phyloP scores from a whole-genome alignment of 2,888 invertebrate species.

The Chirona hameri region DNA sequence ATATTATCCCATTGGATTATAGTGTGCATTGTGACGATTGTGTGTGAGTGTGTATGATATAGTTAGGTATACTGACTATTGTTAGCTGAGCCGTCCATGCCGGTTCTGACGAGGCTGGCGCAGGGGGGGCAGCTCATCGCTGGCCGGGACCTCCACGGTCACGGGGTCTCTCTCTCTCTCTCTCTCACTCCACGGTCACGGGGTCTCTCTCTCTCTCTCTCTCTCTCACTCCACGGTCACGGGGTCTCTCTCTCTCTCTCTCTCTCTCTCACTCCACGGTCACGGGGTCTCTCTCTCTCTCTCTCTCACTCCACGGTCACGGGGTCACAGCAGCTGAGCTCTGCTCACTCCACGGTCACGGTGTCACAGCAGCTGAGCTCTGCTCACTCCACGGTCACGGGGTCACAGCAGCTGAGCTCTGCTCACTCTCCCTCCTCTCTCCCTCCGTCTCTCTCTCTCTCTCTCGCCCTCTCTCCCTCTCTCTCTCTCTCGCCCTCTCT shows the following conservation, averaged over 20 bases:
- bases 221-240: too few species aligned
- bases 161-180: not conserved
- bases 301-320: constrained; percentile 3
- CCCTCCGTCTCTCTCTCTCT: not conserved
- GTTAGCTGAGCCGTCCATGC: not conserved
- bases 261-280: not conserved
- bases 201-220: not conserved
- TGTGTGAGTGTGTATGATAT: too few species aligned
- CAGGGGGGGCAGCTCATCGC: constrained; percentile 32
- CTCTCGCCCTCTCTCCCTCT: too few species aligned
- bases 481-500: too few species aligned
- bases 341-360: not conserved
- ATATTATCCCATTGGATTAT: too few species aligned
- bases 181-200: not conserved
- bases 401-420: not conserved
- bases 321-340: not conserved
- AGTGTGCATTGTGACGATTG: too few species aligned
- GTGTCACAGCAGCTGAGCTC: not conserved
- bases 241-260: not conserved
- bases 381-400: not conserved
- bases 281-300: too few species aligned
- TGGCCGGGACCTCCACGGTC: constrained; percentile 34
- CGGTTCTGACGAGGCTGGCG: constrained; percentile 33
- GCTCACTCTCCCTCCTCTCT: too few species aligned
- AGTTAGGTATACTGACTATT: constrained; percentile 25